Percentiles rank a stretch among this genome's conserved stretches.
Evolutionary conservation across 2,113 vertebrate species (phyloP).

Genomic region (Electrona antarctica): DNA sequence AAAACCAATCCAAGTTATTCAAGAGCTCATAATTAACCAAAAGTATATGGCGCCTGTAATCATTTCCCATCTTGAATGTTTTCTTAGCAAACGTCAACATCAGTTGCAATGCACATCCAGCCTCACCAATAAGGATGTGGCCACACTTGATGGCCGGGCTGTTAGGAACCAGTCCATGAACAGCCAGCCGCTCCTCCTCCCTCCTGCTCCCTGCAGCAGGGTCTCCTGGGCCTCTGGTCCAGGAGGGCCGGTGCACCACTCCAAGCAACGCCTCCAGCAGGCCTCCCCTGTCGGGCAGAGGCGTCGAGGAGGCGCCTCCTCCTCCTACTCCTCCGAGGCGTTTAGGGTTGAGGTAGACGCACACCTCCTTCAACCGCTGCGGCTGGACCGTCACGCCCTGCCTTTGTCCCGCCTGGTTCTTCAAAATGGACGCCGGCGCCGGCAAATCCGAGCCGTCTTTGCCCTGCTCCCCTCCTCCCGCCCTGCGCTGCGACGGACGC

Average conservation of each 20-base stretch:
- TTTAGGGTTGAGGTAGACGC: conserved; percentile 91
- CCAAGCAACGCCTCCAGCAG: conserved; percentile 90
- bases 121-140: conserved; percentile 91
- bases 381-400: conserved; percentile 75
- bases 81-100: neutral
- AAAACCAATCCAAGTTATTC: neutral
- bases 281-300: conserved; percentile 71
- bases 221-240: conserved; percentile 74
- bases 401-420: conserved; percentile 81
- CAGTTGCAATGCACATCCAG: neutral
- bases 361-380: conserved; percentile 86
- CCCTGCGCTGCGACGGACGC: conserved; percentile 70
- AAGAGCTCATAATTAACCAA: too few species aligned
- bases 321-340: conserved; percentile 62
- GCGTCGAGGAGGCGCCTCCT: conserved; percentile 56
- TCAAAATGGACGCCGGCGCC: conserved; percentile 87
- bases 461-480: conserved; percentile 33
- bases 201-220: conserved; percentile 37
- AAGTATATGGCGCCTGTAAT: too few species aligned
- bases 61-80: neutral
- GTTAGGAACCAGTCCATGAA: conserved; percentile 89
- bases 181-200: conserved; percentile 85
- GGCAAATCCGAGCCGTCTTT: conserved; percentile 35
- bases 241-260: conserved; percentile 84
- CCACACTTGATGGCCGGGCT: conserved; percentile 88